Base-by-base conservation (phyloP, 2,113 vertebrate species). In the Lasiurus cinereus region DNA sequence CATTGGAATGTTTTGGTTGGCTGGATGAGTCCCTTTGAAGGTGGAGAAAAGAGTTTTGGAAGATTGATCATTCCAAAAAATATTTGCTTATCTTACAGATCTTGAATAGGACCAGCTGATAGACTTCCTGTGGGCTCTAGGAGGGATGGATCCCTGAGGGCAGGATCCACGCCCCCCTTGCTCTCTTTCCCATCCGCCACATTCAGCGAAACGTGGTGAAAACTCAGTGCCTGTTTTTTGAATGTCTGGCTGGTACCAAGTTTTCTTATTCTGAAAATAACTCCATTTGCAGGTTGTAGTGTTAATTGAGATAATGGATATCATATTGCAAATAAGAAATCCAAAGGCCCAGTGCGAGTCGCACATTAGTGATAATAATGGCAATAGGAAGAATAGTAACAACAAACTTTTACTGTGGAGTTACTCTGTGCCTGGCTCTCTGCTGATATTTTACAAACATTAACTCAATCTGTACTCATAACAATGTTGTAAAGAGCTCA, bases 31-130 rank as follows among this genome's bases (percentile, higher is more conserved):
- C 79, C 67, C 18, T 83, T 88, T 80, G 80, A 85, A 88, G 48
- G 39, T 48, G 1, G 36, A 83, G 21, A 90, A 79, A 88, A 85
- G 18, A 76, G 8, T 29, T 31, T 74, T 48, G n/a, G 46, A 56
- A 84, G n/a, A 74, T n/a, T n/a, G 82, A 76, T 66, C 36, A 46
- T 82, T 76, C 48, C 46, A 78, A 86, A 33, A 97, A 88, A 50
- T 33, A 22, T 31, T 31, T 78, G 22, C 88, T 56, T 8, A 8
- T 14, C 21, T 84, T 70, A 19, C 19, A 54, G 19, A 24, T 29
- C 29, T 86, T 82, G 22, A 39, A 29, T n/a, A 56, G 43, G 59
- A 29, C 59, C 13, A 74, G n/a, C 33, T 33, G 5, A 24, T 24
- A 22, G 33, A 15, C 64, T 43, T 83, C 9, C 62, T 48, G 27